phyloP scores from a whole-genome alignment of 2,797 vertebrate species.

The Melanotaenia parkinsoni region DNA sequence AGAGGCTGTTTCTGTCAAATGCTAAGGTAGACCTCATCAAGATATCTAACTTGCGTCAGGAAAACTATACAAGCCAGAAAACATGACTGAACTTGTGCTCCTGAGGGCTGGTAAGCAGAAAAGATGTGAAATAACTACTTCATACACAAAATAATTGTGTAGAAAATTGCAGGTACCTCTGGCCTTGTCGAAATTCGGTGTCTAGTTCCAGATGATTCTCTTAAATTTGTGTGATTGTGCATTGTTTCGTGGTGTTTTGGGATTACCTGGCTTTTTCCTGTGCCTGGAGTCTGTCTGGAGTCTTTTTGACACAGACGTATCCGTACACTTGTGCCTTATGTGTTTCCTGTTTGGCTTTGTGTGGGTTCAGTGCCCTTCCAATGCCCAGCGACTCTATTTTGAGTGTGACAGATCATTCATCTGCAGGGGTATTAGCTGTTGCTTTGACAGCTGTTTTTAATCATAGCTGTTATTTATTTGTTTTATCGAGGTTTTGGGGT shows the following conservation, averaged over 20 bases:
- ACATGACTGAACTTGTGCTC: constrained; percentile 25
- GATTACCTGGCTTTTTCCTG: constrained; percentile 17
- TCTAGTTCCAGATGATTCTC: not conserved
- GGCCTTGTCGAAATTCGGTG: not conserved
- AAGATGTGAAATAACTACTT: constrained; percentile 2
- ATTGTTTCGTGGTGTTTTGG: constrained; percentile 22
- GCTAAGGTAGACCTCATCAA: not conserved
- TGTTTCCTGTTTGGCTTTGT: constrained; percentile 56
- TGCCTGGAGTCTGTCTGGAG: constrained; percentile 26
- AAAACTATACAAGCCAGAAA: constrained; percentile 17
- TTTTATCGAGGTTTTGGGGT: not conserved
- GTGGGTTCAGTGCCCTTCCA: constrained; percentile 39
- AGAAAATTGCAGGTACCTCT: accelerated
- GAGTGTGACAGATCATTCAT: constrained; percentile 31
- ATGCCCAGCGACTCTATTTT: constrained; percentile 24
- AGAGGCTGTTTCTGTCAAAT: constrained; percentile 16
- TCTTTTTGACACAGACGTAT: constrained; percentile 3
- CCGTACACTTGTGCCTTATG: not conserved
- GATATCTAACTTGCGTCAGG: constrained; percentile 28
- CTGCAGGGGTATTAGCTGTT: not conserved
- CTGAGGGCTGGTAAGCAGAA: constrained; percentile 12
- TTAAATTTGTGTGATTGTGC: constrained; percentile 8
- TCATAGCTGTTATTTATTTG: not conserved
- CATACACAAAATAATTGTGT: constrained; percentile 5
- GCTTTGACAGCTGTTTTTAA: not conserved